Evolutionary conservation across 1,140 invertebrate species (phyloP).

Genomic region (Oncopeltus fasciatus): DNA sequence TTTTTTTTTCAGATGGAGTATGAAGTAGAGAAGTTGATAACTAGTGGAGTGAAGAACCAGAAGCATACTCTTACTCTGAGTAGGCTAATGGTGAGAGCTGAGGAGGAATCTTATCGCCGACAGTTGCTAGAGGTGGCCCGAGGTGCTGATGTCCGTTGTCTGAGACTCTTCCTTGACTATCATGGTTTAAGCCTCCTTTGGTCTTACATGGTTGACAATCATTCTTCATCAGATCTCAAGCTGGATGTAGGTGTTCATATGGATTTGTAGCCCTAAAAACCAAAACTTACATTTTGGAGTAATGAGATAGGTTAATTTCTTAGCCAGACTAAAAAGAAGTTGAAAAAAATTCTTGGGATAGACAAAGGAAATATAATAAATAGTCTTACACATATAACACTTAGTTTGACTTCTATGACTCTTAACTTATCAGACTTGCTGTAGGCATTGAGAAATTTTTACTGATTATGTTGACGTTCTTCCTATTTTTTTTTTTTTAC

Average conservation of each 20-base stretch:
- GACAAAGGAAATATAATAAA: no score
- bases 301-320: no score
- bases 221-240: constrained; percentile 31
- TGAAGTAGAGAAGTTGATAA: constrained; percentile 56
- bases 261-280: no score
- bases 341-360: no score
- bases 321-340: no score
- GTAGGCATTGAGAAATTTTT: no score
- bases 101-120: constrained; percentile 55
- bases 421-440: no score
- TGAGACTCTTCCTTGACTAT: constrained; percentile 84
- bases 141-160: constrained; percentile 60
- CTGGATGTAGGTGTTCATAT: constrained; percentile 41
- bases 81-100: constrained; percentile 80
- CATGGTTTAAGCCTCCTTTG: constrained; percentile 79
- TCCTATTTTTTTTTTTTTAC: no score
- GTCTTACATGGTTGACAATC: constrained; percentile 74
- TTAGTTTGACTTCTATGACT: no score
- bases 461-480: no score
- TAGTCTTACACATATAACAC: no score
- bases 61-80: constrained; percentile 74
- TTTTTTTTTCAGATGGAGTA: constrained; percentile 50
- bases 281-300: no score
- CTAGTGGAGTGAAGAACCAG: constrained; percentile 70
- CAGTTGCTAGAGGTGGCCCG: constrained; percentile 49